A percentile compares a stretch with the other conserved stretches of the same genome.
phyloP scores from a whole-genome alignment of 37 sponge, comb jelly and placozoan genomes.

The Chondrilla cf. caribensis region DNA sequence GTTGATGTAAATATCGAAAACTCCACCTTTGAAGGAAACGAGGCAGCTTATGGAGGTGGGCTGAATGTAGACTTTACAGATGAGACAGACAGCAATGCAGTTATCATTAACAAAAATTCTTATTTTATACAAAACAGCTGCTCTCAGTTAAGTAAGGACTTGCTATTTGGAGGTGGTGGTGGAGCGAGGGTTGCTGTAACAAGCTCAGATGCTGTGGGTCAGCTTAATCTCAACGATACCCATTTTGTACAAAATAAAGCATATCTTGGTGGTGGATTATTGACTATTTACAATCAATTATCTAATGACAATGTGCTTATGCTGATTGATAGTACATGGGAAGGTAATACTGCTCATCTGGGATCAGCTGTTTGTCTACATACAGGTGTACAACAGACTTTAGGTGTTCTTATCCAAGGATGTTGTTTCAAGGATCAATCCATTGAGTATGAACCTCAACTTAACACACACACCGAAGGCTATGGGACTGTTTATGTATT shows the following conservation, averaged over 20 bases:
- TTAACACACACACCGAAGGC: not conserved
- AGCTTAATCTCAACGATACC: too few species aligned
- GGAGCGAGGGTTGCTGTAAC: not conserved
- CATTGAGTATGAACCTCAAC: too few species aligned
- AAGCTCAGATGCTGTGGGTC: not conserved
- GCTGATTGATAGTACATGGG: too few species aligned
- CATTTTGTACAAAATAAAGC: not conserved
- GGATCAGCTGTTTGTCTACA: not conserved
- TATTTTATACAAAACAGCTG: not conserved
- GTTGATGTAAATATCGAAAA: not conserved
- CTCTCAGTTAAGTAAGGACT: not conserved
- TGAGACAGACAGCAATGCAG: not conserved
- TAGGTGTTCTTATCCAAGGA: too few species aligned
- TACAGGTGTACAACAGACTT: too few species aligned
- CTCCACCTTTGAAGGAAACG: constrained; percentile 2
- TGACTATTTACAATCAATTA: too few species aligned
- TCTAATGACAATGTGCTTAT: too few species aligned
- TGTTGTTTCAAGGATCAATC: too few species aligned
- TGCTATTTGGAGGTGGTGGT: not conserved
- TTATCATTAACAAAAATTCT: not conserved
- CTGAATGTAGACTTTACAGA: constrained; percentile 16
- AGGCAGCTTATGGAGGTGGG: constrained; percentile 22
- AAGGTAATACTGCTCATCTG: not conserved
- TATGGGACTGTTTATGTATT: not conserved
- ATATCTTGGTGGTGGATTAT: constrained; percentile 1